A percentile compares a stretch with the other conserved stretches of the same genome.
phyloP scores from a whole-genome alignment of 2,797 vertebrate species.

The Tolypeutes matacus region DNA sequence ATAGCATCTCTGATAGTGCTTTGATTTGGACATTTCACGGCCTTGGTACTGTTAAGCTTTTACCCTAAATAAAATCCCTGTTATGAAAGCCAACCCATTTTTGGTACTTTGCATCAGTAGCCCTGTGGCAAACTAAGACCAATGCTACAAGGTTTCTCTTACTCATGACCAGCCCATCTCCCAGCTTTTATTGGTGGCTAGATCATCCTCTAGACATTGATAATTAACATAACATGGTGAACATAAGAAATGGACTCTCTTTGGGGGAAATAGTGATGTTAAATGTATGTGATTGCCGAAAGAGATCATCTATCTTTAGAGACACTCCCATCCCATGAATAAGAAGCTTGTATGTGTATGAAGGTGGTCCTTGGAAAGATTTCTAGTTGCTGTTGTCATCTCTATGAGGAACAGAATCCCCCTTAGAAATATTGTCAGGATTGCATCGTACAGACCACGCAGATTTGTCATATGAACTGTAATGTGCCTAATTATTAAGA shows the following conservation, averaged over 20 bases:
- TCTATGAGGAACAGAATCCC: neutral
- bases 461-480: neutral
- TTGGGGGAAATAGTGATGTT: neutral
- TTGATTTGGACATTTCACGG: too few species aligned
- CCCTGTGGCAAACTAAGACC: too few species aligned
- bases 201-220: neutral
- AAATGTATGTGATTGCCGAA: neutral
- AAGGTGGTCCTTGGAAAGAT: neutral
- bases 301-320: neutral
- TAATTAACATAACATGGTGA: neutral
- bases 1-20: too few species aligned
- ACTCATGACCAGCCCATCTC: neutral
- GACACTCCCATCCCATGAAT: neutral
- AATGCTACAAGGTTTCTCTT: neutral
- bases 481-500: neutral
- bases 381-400: neutral
- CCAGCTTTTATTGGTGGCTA: too few species aligned
- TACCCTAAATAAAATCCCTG: too few species aligned
- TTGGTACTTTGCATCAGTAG: too few species aligned
- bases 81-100: too few species aligned
- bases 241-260: neutral
- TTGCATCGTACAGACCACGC: too few species aligned
- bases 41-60: too few species aligned
- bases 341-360: neutral
- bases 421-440: neutral